A percentile compares a stretch with the other conserved stretches of the same genome.
Evolutionary conservation across 2,113 vertebrate genomes (phyloP).

Genomic region (Brachypteracias leptosomus): DNA sequence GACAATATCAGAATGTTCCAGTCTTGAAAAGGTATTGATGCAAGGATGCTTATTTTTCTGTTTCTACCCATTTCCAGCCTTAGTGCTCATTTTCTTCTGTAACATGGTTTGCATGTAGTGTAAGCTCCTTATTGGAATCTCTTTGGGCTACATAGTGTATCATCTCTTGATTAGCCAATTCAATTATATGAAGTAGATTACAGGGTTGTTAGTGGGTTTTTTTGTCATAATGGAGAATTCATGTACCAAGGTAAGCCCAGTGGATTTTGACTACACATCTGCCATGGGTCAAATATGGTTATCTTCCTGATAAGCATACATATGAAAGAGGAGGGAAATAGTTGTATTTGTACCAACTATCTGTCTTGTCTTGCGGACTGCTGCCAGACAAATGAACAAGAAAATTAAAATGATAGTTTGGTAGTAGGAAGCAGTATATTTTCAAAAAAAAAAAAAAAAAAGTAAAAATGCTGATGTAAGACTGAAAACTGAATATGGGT

Average conservation of each 20-base stretch:
- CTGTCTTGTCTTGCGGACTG: neutral
- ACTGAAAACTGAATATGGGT: neutral
- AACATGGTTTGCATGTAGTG: neutral
- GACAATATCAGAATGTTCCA: neutral
- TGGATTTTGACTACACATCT: neutral
- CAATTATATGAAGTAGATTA: neutral
- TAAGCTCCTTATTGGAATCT: neutral
- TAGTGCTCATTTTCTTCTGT: neutral
- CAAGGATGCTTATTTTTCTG: neutral
- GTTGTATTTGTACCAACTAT: neutral
- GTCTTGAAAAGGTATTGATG: neutral
- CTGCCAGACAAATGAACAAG: neutral
- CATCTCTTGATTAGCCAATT: neutral
- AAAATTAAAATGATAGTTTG: neutral
- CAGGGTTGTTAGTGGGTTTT: neutral
- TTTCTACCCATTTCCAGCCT: neutral
- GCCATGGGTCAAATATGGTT: neutral
- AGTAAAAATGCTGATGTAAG: neutral
- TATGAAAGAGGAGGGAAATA: neutral
- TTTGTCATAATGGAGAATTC: neutral
- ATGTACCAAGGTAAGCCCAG: neutral
- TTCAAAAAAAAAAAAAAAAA: neutral
- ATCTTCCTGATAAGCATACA: neutral
- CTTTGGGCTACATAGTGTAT: neutral
- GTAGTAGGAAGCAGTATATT: neutral